Evolutionary conservation across 2,888 invertebrate species (phyloP).

Genomic region (Oegoconia quadripuncta): DNA sequence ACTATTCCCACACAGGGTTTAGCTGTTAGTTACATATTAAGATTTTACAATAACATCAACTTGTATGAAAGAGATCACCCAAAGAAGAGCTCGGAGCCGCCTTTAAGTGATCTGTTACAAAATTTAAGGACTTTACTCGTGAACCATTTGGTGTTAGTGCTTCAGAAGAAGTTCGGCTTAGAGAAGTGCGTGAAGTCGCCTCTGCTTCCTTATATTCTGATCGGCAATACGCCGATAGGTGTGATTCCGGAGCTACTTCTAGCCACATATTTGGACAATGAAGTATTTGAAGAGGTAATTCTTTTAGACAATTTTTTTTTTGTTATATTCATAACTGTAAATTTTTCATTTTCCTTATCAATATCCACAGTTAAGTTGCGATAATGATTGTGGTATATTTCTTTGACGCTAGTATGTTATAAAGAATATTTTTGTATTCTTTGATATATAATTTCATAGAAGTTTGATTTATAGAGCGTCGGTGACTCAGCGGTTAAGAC

Average conservation of each 20-base stretch:
- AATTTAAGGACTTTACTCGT: slow-evolving; percentile 76
- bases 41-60: slow-evolving; percentile 83
- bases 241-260: slow-evolving; percentile 84
- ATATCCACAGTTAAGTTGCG: too few relatives aligned
- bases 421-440: too few relatives aligned
- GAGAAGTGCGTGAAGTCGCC: slow-evolving; percentile 79
- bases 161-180: slow-evolving; percentile 75
- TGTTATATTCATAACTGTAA: not conserved
- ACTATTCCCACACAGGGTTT: slow-evolving; percentile 61
- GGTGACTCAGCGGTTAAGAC: too few relatives aligned
- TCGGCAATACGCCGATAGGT: slow-evolving; percentile 85
- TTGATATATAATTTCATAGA: too few relatives aligned
- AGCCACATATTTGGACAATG: slow-evolving; percentile 80
- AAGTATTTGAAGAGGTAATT: slow-evolving; percentile 75
- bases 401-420: too few relatives aligned
- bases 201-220: slow-evolving; percentile 83
- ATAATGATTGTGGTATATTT: too few relatives aligned
- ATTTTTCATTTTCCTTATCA: not conserved
- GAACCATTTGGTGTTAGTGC: slow-evolving; percentile 78
- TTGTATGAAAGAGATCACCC: slow-evolving; percentile 87
- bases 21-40: slow-evolving; percentile 67
- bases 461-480: too few relatives aligned
- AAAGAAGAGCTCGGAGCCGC: slow-evolving; percentile 86
- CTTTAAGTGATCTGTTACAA: slow-evolving; percentile 83
- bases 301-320: not conserved